Conservation (phyloP, 2,888 invertebrate species). For the Ditula angustiorana region DNA sequence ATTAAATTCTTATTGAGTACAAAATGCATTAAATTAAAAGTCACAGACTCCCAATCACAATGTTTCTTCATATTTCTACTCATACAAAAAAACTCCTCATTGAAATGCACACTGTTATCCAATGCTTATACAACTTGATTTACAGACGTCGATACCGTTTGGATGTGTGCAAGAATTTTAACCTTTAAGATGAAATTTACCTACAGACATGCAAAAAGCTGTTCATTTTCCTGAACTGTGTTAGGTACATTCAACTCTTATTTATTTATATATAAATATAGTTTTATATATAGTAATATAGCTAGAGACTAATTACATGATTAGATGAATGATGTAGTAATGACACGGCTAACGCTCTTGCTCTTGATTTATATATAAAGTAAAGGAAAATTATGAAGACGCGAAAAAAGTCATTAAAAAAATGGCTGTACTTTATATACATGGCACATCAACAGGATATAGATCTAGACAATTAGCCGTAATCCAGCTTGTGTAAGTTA, state of each 20-base stretch:
- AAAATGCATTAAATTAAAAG: not conserved
- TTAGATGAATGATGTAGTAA: constrained; percentile 1
- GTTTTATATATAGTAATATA: no score
- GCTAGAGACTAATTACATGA: constrained; percentile 1
- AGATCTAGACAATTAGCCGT: not conserved
- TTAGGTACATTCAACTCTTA: constrained; percentile 8
- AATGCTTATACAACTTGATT: not conserved
- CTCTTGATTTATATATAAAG: no score
- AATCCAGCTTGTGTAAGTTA: not conserved
- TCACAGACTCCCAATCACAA: not conserved
- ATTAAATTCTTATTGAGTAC: not conserved
- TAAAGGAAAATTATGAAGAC: not conserved
- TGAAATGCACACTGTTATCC: not conserved
- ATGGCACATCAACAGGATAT: not conserved
- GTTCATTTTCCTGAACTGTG: not conserved
- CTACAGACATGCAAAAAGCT: not conserved
- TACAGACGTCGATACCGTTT: not conserved
- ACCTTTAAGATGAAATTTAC: no score
- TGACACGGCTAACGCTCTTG: not conserved
- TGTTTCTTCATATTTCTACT: not conserved
- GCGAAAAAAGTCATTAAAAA: not conserved
- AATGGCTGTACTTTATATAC: not conserved
- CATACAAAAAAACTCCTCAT: not conserved
- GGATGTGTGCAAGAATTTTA: not conserved
- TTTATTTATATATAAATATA: no score